Base-by-base conservation (phyloP, 2,113 vertebrate genomes). In the Odontesthes bonariensis region DNA sequence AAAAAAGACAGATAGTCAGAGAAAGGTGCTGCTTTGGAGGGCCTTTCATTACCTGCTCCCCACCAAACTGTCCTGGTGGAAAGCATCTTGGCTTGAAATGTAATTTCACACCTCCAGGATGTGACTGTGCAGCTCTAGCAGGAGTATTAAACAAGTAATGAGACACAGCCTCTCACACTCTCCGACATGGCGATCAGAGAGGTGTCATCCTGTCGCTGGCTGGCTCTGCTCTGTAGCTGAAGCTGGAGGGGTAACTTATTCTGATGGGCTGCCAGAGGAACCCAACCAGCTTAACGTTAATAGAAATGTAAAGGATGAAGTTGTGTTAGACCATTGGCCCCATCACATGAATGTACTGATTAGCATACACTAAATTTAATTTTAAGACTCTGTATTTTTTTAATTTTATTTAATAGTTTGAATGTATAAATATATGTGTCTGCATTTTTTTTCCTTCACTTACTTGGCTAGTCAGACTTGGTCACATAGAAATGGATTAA, bases 51-150 rank as follows among this genome's bases (percentile, higher is more conserved):
- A 67, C 75, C 52, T 56, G 22, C 77, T 77, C 77, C 65, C 88
- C 81, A 75, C 61, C 87, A 82, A 79, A 84, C 79, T 86, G 76
- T 88, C 84, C 81, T 69, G 81, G 69, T 76, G 77, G 82, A 89
- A 71, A 81, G 78, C 59, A 86, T 80, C 83, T 78, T 49, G 67
- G 75, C 77, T 87, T 84, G 86, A 90, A 91, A 92, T 91, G 85
- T 91, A 90, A 92, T 93, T 92, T 91, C 88, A 89, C 90, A 88
- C 88, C 83, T 89, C 70, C 64, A 54, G 86, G 80, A 86, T 86
- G 89, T 72, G 75, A 68, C 73, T 80, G 78, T 84, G 89, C 85
- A 20, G 82, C 69, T 86, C 76, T 81, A 70, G 83, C 81, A 53
- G 81, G 68, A 72, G 87, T 77, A 90, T 91, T 88, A 84, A 84